Percentiles rank a stretch among this genome's conserved stretches.
These are phyloP conservation scores for Chelidonichthys spinosus DNA, from an alignment of 2,797 vertebrate species.

Conservation along the genomic window DNA sequence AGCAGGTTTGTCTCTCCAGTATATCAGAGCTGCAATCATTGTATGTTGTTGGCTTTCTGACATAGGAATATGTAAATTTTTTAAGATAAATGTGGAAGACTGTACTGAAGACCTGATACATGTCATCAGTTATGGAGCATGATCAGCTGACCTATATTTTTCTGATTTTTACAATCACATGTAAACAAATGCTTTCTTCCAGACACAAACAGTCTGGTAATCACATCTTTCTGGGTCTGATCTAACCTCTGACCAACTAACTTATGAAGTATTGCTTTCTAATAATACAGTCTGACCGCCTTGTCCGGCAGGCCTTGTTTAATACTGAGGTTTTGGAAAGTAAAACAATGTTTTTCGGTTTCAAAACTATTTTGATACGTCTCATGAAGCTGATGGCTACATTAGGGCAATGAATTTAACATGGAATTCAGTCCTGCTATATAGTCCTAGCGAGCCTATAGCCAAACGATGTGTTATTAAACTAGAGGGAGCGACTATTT, in stretches of 20 bases:
- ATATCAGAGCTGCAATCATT: conserved; percentile 37
- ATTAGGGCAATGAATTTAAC: conserved; percentile 1
- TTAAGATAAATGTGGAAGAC: background rate
- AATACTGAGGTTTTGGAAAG: conserved; percentile 2
- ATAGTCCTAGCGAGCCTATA: conserved; percentile 1
- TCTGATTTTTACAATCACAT: conserved; percentile 16
- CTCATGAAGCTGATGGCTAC: background rate
- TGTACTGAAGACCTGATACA: conserved; percentile 4
- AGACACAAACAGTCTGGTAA: conserved; percentile 18
- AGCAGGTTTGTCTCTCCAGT: conserved; percentile 36
- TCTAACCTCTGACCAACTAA: conserved; percentile 23
- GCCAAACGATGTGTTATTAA: conserved; percentile 4
- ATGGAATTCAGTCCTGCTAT: background rate
- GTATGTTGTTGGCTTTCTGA: conserved; percentile 15
- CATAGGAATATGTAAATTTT: no score
- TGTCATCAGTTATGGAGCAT: conserved; percentile 5
- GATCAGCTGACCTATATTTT: conserved; percentile 31
- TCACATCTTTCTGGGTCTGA: conserved; percentile 8
- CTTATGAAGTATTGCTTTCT: conserved; percentile 18
- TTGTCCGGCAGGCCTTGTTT: conserved; percentile 6
- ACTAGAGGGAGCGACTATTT: background rate
- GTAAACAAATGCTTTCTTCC: conserved; percentile 33
- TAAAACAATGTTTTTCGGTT: conserved; percentile 21
- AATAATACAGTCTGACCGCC: conserved; percentile 31
- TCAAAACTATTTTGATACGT: conserved; percentile 8